phyloP scores from a whole-genome alignment of 2,113 vertebrate species.

The Dasyurus viverrinus region DNA sequence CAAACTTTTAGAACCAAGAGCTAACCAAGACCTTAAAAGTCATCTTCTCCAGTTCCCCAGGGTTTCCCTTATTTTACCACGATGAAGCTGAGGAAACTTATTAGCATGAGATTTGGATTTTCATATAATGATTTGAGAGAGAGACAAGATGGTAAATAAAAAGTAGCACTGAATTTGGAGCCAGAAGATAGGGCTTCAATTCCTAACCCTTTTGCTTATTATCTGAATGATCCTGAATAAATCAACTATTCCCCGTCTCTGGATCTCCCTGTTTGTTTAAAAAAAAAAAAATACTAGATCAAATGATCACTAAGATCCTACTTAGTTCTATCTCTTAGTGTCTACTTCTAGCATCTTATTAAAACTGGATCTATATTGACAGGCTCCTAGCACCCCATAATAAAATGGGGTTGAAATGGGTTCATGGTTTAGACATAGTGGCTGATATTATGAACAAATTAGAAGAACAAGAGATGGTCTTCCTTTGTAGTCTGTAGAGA shows the following conservation, averaged over 20 bases:
- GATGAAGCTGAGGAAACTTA: background rate
- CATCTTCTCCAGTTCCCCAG: background rate
- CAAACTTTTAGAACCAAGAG: background rate
- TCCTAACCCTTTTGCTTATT: background rate
- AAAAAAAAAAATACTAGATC: background rate
- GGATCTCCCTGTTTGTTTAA: background rate
- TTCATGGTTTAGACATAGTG: no score
- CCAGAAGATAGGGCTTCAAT: background rate
- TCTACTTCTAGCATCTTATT: background rate
- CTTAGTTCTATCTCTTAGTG: background rate
- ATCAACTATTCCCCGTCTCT: background rate
- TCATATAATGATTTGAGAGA: background rate
- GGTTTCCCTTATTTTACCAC: background rate
- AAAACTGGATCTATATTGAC: background rate
- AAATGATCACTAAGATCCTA: background rate
- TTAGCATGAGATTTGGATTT: background rate
- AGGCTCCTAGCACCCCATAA: no score
- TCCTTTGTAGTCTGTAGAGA: no score
- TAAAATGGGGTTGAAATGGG: no score
- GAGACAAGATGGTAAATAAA: background rate
- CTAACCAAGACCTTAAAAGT: background rate
- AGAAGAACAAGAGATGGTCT: no score
- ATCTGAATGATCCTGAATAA: background rate
- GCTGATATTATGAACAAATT: no score
- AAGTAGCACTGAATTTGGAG: background rate